Evolutionary conservation across 2,888 invertebrate genomes (phyloP).

Genomic region (Laothoe populi): DNA sequence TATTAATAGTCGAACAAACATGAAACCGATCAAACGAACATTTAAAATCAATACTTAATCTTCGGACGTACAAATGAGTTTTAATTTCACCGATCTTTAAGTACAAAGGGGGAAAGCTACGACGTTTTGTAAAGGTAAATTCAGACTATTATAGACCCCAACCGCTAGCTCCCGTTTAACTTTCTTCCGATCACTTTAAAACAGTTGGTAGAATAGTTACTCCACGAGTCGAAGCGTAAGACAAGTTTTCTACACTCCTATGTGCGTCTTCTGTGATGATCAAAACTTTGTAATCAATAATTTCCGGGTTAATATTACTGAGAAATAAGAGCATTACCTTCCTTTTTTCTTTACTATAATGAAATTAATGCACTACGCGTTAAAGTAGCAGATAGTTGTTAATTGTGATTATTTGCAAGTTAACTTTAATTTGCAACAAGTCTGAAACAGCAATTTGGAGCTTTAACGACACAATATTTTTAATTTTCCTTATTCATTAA

Average conservation of each 20-base stretch:
- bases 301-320: background rate
- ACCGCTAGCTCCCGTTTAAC: conserved; percentile 43
- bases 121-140: conserved; percentile 44
- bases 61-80: conserved; percentile 27
- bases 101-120: conserved; percentile 42
- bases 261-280: conserved; percentile 34
- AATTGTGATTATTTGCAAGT: too few species aligned
- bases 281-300: conserved; percentile 3
- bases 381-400: too few species aligned
- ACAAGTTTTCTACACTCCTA: conserved; percentile 28
- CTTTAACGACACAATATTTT: too few species aligned
- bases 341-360: too few species aligned
- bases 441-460: too few species aligned
- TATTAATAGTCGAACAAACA: background rate
- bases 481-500: too few species aligned
- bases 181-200: conserved; percentile 55
- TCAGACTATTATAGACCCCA: conserved; percentile 37
- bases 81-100: conserved; percentile 30
- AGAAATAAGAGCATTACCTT: too few species aligned
- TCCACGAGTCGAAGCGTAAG: conserved; percentile 36
- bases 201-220: conserved; percentile 33
- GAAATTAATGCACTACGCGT: too few species aligned
- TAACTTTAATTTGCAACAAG: too few species aligned
- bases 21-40: conserved; percentile 9
- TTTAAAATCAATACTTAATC: conserved; percentile 13